Evolutionary conservation across 2,888 invertebrate genomes (phyloP), one percentile per base, ranked within the genome.

Genomic region (Choreutis nemorana): DNA sequence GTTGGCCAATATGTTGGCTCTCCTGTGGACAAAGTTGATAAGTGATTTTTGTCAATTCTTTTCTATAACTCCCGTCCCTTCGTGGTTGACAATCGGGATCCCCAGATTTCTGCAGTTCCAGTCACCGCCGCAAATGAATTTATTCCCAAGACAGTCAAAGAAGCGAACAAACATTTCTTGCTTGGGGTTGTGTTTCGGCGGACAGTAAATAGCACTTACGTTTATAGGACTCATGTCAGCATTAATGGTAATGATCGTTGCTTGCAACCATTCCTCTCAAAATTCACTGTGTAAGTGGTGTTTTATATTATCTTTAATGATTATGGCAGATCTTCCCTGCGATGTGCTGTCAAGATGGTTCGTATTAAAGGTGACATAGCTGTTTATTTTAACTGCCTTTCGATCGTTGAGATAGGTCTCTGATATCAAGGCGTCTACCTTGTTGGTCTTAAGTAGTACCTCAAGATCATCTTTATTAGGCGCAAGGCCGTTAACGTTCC

Each of bases 1-100:
- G 33, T 31, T 2, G 41, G 39, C 39, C 44, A 44, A 14, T 42
- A 34, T 5, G 37, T 45, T 1, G 45, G 44, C 23, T n/a, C n/a
- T n/a, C n/a, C n/a, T n/a, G n/a, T n/a, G n/a, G n/a, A n/a, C n/a
- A n/a, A n/a, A n/a, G n/a, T n/a, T n/a, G n/a, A n/a, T n/a, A n/a
- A n/a, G n/a, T n/a, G n/a, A n/a, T n/a, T n/a, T n/a, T n/a, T n/a
- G n/a, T n/a, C n/a, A n/a, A n/a, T n/a, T n/a, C n/a, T n/a, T n/a
- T n/a, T n/a, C n/a, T n/a, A n/a, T n/a, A n/a, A n/a, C n/a, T n/a
- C 4, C n/a, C 14, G 9, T 25, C 25, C 5, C 8, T 8, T 7
- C 14, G 14, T 14, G 9, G 14, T n/a, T 25, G 14, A 1, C 2
- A 25, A n/a, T 14, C 25, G 5, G 3, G 25, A 14, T 14, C n/a